Conservation (phyloP, 1,140 invertebrate species). For the Teleogryllus occipitalis region DNA sequence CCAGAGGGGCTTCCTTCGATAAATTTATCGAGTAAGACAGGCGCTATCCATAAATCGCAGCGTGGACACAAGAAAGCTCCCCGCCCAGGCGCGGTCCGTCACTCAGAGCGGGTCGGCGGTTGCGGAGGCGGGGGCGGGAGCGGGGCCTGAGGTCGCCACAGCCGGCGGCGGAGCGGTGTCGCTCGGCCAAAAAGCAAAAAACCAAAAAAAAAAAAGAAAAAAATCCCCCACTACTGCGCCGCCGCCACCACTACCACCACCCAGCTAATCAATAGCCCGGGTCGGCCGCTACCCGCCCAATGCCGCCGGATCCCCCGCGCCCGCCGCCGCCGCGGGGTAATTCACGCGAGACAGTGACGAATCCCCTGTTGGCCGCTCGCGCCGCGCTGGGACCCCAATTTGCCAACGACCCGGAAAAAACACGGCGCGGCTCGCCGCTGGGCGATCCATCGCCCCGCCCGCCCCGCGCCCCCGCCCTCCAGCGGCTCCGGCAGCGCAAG, state of each 20-base stretch:
- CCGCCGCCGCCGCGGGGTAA: neutral
- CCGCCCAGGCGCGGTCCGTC: too few relatives aligned
- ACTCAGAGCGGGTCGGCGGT: too few relatives aligned
- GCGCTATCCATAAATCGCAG: too few relatives aligned
- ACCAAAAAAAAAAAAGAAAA: neutral
- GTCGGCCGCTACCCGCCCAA: neutral
- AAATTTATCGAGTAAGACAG: too few relatives aligned
- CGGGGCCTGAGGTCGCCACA: too few relatives aligned
- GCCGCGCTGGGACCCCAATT: neutral
- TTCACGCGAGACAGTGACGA: neutral
- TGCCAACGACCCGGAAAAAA: conserved; percentile 3
- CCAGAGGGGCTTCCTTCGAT: too few relatives aligned
- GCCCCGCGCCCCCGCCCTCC: too few relatives aligned
- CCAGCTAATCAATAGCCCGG: neutral
- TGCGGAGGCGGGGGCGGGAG: too few relatives aligned
- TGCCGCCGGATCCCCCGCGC: neutral
- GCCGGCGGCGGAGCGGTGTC: neutral
- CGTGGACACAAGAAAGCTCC: too few relatives aligned
- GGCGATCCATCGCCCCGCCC: neutral
- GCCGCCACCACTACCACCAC: too few relatives aligned
- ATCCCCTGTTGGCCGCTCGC: neutral
- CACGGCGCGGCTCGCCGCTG: neutral
- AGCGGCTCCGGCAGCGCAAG: too few relatives aligned
- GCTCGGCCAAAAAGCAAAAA: neutral
- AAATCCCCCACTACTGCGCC: neutral